Evolutionary conservation across 2,797 vertebrate genomes (phyloP), one percentile per base, ranked within the genome.

Genomic region (Chromobotia macracanthus): DNA sequence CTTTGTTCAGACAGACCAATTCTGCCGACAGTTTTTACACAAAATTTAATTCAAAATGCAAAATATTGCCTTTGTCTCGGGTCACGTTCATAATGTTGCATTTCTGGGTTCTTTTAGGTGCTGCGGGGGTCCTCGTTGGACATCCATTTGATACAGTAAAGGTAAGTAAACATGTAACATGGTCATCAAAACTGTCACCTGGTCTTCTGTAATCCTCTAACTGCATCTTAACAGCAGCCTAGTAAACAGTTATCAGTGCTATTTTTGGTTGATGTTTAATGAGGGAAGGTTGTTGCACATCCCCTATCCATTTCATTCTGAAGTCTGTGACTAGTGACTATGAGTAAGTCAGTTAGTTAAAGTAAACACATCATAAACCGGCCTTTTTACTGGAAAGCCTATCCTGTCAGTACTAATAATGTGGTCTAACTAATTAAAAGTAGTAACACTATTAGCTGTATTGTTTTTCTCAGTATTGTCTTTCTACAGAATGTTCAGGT

Each of bases 81-180:
- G 1, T 38, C 35, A 38, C 35, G 8, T 38, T 72, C 50, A 48
- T n/a, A 23, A 3, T 21, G 3, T 28, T 13, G n/a, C n/a, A 8
- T 50, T 38, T 75, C 12, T 79, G 2, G 21, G 81, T 86, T 89
- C 65, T 76, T 85, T 10, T 81, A 99, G 97, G 97, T 90, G 97
- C 95, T 87, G 97, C 96, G 0, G 98, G 98, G 55, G 98, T 99
- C 82, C 89, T 99, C 75, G 97, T 99, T 56, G 98, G 98, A 90
- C 98, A 99, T 87, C 98, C 98, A 0, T 99, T 99, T 86, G 98
- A 99, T 90, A 99, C 97, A 0, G 97, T 99, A 58, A 99, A 99
- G 96, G 97, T 99, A 90, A 88, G 94, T 88, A 48, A 60, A 41
- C 3, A 46, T 11, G 44, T 6, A 13, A 46, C 15, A 16, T 13